phyloP scores from a whole-genome alignment of 2,888 invertebrate species.

The Prosopocoilus inquinatus region DNA sequence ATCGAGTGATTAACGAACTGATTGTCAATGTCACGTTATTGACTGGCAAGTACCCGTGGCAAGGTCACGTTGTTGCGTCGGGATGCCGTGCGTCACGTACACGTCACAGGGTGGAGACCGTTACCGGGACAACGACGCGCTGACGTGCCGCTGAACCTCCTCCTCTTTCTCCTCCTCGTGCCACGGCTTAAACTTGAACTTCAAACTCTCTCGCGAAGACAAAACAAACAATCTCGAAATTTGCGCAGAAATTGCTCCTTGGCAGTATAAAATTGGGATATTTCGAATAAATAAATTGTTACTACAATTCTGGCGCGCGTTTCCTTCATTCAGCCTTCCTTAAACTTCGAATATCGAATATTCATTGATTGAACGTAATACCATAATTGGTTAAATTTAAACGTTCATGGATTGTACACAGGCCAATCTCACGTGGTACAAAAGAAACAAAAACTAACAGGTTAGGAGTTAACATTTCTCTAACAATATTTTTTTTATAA shows the following conservation, averaged over 20 bases:
- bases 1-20: conserved; percentile 26
- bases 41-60: conserved; percentile 34
- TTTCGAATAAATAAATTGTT: conserved; percentile 1
- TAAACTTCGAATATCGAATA: too few species aligned
- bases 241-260: not conserved
- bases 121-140: conserved; percentile 39
- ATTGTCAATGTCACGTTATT: conserved; percentile 39
- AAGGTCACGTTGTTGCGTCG: conserved; percentile 45
- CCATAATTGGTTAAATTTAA: too few species aligned
- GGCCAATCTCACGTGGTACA: too few species aligned
- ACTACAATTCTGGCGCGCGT: too few species aligned
- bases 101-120: conserved; percentile 47
- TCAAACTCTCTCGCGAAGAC: conserved; percentile 12
- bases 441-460: too few species aligned
- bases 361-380: too few species aligned
- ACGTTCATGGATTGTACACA: too few species aligned
- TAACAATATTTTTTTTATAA: too few species aligned
- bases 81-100: conserved; percentile 43
- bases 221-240: not conserved
- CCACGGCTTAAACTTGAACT: conserved; percentile 20
- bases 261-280: not conserved
- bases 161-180: not conserved
- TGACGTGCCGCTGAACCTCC: conserved; percentile 19
- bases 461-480: too few species aligned
- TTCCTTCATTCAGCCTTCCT: too few species aligned